Evolutionary conservation across 2,888 invertebrate species (phyloP).

Genomic region (Salpingus planirostris): DNA sequence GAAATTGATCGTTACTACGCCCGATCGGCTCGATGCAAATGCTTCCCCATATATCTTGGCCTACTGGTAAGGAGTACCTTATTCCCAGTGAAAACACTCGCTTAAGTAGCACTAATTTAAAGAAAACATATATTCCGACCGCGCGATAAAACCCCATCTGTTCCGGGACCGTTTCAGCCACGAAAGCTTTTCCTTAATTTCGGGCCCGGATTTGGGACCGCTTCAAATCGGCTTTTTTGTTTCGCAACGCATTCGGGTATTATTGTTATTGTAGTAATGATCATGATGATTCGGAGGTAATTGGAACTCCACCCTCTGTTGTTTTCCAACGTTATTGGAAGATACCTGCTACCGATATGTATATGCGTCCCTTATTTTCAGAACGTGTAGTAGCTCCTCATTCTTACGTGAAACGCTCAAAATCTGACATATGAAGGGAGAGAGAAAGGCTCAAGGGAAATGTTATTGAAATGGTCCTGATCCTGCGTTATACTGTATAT

Average conservation of each 20-base stretch:
- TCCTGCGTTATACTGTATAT: constrained; percentile 18
- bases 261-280: too few relatives aligned
- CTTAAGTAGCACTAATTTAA: constrained; percentile 16
- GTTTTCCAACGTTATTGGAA: too few relatives aligned
- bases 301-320: too few relatives aligned
- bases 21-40: constrained; percentile 17
- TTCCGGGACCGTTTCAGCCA: constrained; percentile 7
- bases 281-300: too few relatives aligned
- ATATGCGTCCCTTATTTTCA: too few relatives aligned
- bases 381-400: too few relatives aligned
- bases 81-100: constrained; percentile 13
- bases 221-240: too few relatives aligned
- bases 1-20: constrained; percentile 18
- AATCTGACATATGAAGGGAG: constrained; percentile 19
- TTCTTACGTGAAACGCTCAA: constrained; percentile 19
- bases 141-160: constrained; percentile 10
- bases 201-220: constrained; percentile 7
- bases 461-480: constrained; percentile 24
- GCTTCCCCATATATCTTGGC: constrained; percentile 14
- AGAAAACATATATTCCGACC: constrained; percentile 14
- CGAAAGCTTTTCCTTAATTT: constrained; percentile 11
- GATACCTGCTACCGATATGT: too few relatives aligned
- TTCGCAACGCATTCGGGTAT: too few relatives aligned
- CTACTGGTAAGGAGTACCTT: too few relatives aligned
- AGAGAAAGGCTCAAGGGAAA: constrained; percentile 21